These are phyloP conservation scores for Synergus gifuensis DNA, from an alignment of 2,888 invertebrate species.

Conservation along the genomic window DNA sequence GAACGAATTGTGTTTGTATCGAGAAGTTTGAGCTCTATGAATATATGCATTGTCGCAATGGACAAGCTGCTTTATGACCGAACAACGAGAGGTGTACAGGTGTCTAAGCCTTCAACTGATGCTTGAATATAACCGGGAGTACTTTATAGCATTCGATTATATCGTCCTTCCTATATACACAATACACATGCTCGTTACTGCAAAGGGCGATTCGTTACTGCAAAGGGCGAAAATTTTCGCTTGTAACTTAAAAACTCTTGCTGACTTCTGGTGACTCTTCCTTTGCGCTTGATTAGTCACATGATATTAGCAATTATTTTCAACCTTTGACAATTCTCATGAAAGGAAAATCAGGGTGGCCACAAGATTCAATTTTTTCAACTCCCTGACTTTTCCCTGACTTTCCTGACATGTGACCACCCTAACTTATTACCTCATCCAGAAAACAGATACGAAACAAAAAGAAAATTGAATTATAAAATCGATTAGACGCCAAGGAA, in stretches of 20 bases:
- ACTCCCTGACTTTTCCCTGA: background rate
- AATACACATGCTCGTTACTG: background rate
- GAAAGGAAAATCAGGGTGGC: too few relatives aligned
- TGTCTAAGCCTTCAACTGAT: background rate
- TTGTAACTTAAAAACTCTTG: background rate
- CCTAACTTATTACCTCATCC: background rate
- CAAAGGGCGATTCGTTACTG: background rate
- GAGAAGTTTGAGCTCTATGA: conserved; percentile 18
- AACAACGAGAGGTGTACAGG: conserved; percentile 1
- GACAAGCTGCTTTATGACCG: conserved; percentile 10
- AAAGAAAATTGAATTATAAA: background rate
- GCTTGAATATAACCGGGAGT: background rate
- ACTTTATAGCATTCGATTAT: conserved; percentile 25
- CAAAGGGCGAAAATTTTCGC: background rate
- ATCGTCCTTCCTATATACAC: background rate
- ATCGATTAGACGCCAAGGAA: too few relatives aligned
- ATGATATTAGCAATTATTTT: too few relatives aligned
- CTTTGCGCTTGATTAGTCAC: too few relatives aligned
- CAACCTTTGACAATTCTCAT: too few relatives aligned
- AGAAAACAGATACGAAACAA: background rate
- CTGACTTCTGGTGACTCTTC: too few relatives aligned
- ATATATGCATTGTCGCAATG: conserved; percentile 21
- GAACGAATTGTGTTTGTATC: conserved; percentile 18
- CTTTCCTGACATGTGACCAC: too few relatives aligned
- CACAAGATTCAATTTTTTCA: too few relatives aligned